Evolutionary conservation across 2,113 vertebrate species (phyloP).

Genomic region (human): DNA sequence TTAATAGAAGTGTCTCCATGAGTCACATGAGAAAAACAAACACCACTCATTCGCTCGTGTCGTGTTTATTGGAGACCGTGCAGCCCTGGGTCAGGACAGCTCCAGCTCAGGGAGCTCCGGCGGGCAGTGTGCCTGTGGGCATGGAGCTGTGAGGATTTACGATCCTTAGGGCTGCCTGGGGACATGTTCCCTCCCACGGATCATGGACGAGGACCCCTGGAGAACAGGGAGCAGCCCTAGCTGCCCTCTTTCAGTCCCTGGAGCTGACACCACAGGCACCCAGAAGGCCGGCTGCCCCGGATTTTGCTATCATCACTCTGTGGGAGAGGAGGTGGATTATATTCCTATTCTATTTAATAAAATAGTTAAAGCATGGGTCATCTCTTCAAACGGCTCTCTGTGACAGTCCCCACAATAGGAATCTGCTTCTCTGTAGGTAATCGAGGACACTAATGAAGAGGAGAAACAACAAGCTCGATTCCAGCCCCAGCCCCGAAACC

Average conservation of each 20-base stretch:
- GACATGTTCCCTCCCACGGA: neutral
- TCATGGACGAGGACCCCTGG: neutral
- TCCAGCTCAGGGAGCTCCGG: neutral
- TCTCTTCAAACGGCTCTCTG: neutral
- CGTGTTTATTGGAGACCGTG: accelerated
- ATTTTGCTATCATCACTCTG: neutral
- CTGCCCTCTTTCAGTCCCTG: neutral
- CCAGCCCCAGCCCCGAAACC: accelerated
- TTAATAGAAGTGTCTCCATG: neutral
- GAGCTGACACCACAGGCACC: accelerated
- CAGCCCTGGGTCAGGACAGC: neutral
- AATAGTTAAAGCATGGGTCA: neutral
- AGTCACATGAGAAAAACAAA: neutral
- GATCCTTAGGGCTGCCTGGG: neutral
- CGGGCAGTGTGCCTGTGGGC: accelerated
- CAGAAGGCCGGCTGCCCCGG: neutral
- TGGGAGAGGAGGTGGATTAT: neutral
- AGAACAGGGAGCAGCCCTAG: no score
- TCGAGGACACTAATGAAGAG: accelerated
- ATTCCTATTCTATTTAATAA: neutral
- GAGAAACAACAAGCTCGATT: accelerated
- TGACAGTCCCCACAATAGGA: neutral
- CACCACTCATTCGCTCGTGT: neutral
- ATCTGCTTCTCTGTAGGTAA: neutral
- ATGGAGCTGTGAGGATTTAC: accelerated